A percentile compares a stretch with the other conserved stretches of the same genome.
Evolutionary conservation across 2,797 vertebrate species (phyloP).

Genomic region (Natrix natrix): DNA sequence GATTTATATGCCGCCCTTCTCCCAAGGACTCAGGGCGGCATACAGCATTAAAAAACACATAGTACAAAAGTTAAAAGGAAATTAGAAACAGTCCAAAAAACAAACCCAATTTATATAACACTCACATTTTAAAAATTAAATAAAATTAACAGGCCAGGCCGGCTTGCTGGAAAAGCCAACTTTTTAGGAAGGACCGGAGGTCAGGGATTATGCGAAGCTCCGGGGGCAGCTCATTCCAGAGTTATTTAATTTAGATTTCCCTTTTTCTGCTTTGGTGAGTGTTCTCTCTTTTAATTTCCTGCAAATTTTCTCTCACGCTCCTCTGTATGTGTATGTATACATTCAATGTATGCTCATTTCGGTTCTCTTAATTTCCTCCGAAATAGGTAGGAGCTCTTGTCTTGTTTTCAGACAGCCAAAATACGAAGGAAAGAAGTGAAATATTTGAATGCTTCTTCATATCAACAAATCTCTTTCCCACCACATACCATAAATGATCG

Average conservation of each 20-base stretch:
- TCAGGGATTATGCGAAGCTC: no score
- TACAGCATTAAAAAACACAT: no score
- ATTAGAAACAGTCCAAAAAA: no score
- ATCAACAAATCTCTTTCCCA: neutral
- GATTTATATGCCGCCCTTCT: no score
- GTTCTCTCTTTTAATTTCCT: neutral
- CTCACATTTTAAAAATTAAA: no score
- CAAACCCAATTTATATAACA: no score
- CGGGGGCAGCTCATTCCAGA: no score
- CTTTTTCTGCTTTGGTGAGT: neutral
- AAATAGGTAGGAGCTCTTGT: neutral
- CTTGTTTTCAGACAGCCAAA: neutral
- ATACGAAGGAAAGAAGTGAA: neutral
- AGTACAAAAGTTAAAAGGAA: no score
- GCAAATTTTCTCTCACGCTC: neutral
- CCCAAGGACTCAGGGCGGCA: no score
- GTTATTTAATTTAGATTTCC: neutral
- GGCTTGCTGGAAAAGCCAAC: no score
- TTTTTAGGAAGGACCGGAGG: no score
- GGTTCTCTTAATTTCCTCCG: neutral
- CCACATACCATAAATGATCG: neutral
- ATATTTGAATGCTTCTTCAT: neutral
- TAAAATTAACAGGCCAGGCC: no score
- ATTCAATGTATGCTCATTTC: neutral
- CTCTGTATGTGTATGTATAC: neutral